Evolutionary conservation across 2,888 invertebrate species (phyloP).

Genomic region (Drosophila flavopinicola): DNA sequence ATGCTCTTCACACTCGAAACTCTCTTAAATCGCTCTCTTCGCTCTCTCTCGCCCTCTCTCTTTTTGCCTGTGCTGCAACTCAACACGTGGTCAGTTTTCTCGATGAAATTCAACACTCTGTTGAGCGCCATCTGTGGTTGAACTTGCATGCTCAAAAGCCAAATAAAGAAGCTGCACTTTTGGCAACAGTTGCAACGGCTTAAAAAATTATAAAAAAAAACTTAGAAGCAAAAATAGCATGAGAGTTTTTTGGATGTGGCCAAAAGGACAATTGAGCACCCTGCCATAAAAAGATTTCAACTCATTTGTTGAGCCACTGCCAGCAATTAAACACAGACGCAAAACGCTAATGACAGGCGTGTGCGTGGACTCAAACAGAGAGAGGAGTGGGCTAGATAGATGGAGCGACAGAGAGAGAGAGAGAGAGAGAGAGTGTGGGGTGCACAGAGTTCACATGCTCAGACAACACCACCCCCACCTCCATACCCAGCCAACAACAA

Average conservation of each 20-base stretch:
- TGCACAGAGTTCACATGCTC: slow-evolving; percentile 15
- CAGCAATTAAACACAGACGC: slow-evolving; percentile 56
- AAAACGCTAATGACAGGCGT: slow-evolving; percentile 49
- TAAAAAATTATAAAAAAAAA: neutral
- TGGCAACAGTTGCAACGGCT: slow-evolving; percentile 23
- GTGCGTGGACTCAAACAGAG: neutral
- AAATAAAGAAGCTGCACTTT: slow-evolving; percentile 11
- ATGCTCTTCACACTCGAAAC: neutral
- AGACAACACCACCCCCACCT: neutral
- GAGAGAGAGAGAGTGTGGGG: no score
- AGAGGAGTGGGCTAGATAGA: neutral
- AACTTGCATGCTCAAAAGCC: neutral
- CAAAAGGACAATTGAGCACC: neutral
- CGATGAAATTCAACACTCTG: slow-evolving; percentile 9
- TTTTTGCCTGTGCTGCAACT: neutral
- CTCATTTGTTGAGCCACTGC: slow-evolving; percentile 49
- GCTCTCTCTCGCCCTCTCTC: slow-evolving; percentile 4
- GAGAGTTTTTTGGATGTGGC: neutral
- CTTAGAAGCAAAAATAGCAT: neutral
- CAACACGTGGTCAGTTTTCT: slow-evolving; percentile 5
- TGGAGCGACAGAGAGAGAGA: neutral
- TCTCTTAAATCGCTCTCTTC: slow-evolving; percentile 23
- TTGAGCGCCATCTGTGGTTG: slow-evolving; percentile 34
- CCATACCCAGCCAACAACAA: no score
- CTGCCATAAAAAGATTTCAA: neutral